A percentile compares a stretch with the other conserved stretches of the same genome.
Conservation (phyloP, 2,888 invertebrate species). For the Neuroscelio doddi region DNA sequence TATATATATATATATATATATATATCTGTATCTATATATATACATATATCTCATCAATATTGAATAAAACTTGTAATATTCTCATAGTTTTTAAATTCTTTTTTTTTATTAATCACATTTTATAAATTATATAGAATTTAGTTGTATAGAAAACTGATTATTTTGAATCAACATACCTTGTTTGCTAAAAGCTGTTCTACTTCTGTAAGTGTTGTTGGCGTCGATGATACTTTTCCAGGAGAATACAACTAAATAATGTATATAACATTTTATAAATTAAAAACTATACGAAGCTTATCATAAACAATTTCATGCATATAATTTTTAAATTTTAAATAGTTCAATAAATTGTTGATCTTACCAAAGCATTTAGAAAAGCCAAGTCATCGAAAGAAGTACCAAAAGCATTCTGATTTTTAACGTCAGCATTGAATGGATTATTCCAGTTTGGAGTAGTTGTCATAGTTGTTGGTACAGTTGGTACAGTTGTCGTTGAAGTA, state of each 20-base stretch:
- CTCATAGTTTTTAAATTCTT: too few relatives aligned
- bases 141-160: background rate
- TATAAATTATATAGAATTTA: too few relatives aligned
- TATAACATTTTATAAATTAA: background rate
- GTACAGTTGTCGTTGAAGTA: slow-evolving; percentile 6
- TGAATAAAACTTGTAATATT: too few relatives aligned
- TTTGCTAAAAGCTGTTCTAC: slow-evolving; percentile 67
- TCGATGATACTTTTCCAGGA: slow-evolving; percentile 49
- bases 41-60: too few relatives aligned
- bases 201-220: slow-evolving; percentile 65
- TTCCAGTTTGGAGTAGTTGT: slow-evolving; percentile 27
- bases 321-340: too few relatives aligned
- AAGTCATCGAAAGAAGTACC: slow-evolving; percentile 74
- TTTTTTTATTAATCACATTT: too few relatives aligned
- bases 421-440: slow-evolving; percentile 21
- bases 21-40: too few relatives aligned
- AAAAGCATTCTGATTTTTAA: slow-evolving; percentile 59
- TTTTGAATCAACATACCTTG: slow-evolving; percentile 55
- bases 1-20: too few relatives aligned
- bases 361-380: slow-evolving; percentile 77
- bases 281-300: too few relatives aligned
- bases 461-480: slow-evolving; percentile 45
- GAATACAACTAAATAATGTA: slow-evolving; percentile 58
- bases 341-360: too few relatives aligned
- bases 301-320: too few relatives aligned